Conservation (phyloP, 2,113 vertebrate genomes). For the Cervus canadensis region DNA sequence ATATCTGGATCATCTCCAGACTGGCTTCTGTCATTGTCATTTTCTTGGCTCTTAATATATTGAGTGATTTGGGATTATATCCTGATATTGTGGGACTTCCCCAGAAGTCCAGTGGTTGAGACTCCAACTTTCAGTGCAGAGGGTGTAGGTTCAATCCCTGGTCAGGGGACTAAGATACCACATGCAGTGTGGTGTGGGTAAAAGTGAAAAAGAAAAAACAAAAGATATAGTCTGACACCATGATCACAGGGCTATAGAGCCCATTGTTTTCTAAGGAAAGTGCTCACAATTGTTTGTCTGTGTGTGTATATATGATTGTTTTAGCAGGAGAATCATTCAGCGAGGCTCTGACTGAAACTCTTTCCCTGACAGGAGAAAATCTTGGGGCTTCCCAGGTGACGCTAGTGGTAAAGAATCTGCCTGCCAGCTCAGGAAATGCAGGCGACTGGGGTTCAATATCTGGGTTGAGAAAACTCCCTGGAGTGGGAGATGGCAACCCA, state of each 20-base stretch:
- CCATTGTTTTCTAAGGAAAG: not conserved
- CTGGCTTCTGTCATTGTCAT: not conserved
- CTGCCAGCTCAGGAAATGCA: not conserved
- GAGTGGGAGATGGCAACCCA: not conserved
- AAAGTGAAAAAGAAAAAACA: not conserved
- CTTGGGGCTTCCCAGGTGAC: not conserved
- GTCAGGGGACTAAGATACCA: not conserved
- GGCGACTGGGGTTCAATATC: not conserved
- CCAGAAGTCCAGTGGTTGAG: not conserved
- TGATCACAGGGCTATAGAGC: not conserved
- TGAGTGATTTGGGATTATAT: not conserved
- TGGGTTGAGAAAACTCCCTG: not conserved
- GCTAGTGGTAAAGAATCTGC: not conserved
- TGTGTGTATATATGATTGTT: not conserved
- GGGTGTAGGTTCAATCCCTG: not conserved
- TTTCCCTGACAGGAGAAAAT: not conserved
- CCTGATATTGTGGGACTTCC: not conserved
- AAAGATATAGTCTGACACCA: not conserved
- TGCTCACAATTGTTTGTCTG: not conserved
- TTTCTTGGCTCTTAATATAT: not conserved
- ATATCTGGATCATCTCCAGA: not conserved
- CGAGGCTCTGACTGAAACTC: not conserved
- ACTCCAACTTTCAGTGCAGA: not conserved
- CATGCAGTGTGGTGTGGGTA: not conserved
- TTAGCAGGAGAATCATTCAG: not conserved